Base-by-base conservation (phyloP, 2,113 vertebrate genomes). In the Athene cunicularia region DNA sequence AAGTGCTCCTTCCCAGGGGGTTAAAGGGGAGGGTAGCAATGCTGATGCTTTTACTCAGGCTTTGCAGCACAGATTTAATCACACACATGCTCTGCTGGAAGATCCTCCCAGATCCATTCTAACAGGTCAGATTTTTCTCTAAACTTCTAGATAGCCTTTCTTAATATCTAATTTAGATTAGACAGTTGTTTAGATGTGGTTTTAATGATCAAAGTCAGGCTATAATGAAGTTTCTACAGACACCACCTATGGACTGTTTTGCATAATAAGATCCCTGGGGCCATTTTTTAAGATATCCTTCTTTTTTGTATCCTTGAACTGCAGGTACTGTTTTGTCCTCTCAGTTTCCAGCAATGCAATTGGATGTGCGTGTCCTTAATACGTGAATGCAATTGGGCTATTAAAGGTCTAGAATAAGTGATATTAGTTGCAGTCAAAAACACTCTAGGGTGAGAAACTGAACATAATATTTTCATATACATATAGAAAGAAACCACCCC, bases 51-150 rank as follows among this genome's bases (percentile, higher is more conserved):
- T 91, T 90, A 41, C 41, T 50, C 67, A 62, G 58, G 33, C 7
- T 93, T 86, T 80, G n/a, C 59, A 80, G 53, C 20, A 73, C 26
- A 82, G 30, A 68, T 94, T 93, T 91, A 81, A 87, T 95, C 77
- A 81, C 13, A 14, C 56, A 49, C 15, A 1, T 0, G 0, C 14
- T 43, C 71, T 75, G 26, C 59, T 1, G 6, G n/a, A 91, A 89
- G 83, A 85, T 47, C 64, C 28, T 84, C 70, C 64, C 35, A 91
- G 79, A 39, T 24, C 58, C 14, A 7, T 79, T 93, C 75, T 50
- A 88, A 81, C 8, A 80, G 33, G 41, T 87, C 43, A 52, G 9
- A 47, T 85, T 91, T 93, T 84, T 55, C 52, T 50, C 76, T 72
- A 62, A 88, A 68, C n/a, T 89, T 94, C 58, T 76, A 62, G 53